Percentiles rank a stretch among this genome's conserved stretches.
Conservation (phyloP, 2,797 vertebrate species). For the Pangasius krempfi region DNA sequence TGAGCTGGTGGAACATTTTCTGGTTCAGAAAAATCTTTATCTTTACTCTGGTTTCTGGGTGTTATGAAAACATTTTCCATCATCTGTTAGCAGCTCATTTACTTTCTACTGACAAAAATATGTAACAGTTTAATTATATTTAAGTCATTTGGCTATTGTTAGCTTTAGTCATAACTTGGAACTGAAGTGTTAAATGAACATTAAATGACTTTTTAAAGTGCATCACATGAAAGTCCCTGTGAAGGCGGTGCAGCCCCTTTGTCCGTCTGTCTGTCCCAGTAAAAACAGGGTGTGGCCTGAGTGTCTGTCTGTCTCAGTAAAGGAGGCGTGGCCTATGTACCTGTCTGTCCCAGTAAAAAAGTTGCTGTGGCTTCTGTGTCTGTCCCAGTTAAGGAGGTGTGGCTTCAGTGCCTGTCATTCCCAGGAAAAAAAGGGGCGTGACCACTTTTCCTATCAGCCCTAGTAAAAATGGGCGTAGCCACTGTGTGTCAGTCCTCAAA, state of each 20-base stretch:
- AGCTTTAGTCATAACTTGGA: background rate
- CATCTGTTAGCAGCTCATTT: background rate
- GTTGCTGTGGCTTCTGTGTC: background rate
- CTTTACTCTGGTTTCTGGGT: background rate
- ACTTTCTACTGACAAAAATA: background rate
- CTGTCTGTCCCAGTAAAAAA: background rate
- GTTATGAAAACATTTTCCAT: background rate
- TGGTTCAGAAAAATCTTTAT: background rate
- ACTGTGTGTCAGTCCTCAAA: background rate
- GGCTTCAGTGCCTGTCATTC: background rate
- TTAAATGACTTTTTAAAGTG: background rate
- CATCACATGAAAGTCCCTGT: background rate
- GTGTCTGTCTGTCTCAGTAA: background rate
- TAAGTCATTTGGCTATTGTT: background rate
- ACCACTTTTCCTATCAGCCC: background rate
- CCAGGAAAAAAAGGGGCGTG: background rate
- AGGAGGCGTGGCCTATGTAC: background rate
- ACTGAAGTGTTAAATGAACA: background rate
- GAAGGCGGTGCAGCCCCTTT: background rate
- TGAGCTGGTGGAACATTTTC: background rate
- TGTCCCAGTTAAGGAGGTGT: too few relatives aligned
- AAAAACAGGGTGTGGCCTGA: background rate
- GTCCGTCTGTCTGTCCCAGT: too few relatives aligned
- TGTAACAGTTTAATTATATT: background rate
- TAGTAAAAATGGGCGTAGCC: background rate